Conservation (phyloP, 2,113 vertebrate species). For the Aspiorhynchus laticeps region DNA sequence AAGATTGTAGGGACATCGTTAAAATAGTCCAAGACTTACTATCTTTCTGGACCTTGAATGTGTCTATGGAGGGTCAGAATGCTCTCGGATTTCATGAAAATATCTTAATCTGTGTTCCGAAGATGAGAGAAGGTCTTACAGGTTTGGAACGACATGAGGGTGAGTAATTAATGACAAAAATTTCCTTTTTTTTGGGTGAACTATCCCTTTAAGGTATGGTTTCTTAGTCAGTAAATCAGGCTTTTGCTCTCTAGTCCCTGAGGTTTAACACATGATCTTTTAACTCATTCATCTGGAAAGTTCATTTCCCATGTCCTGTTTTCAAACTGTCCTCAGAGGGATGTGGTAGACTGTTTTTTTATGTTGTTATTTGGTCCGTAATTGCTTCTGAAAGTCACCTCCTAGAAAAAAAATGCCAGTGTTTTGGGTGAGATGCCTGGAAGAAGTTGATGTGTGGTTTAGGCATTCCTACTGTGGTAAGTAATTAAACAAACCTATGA, state of each 20-base stretch:
- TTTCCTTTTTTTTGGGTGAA: no score
- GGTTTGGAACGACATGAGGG: no score
- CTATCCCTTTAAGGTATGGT: neutral
- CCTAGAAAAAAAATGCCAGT: conserved; percentile 15
- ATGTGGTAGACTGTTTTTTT: conserved; percentile 14
- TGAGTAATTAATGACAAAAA: no score
- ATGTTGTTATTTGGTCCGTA: neutral
- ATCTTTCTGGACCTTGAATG: no score
- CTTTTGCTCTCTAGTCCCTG: neutral
- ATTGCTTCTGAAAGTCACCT: conserved; percentile 4
- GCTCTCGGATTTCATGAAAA: no score
- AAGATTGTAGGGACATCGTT: no score
- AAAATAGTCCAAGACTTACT: no score
- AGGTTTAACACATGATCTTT: conserved; percentile 23
- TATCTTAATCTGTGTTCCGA: no score
- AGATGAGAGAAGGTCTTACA: no score
- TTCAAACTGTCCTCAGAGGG: conserved; percentile 7
- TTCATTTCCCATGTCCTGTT: conserved; percentile 45
- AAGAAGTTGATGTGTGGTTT: conserved; percentile 18
- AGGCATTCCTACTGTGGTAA: neutral
- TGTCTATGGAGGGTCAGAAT: no score
- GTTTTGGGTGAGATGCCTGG: neutral
- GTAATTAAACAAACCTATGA: neutral
- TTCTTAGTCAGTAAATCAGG: conserved; percentile 1
- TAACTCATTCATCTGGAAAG: conserved; percentile 35